Percentiles rank a stretch among this genome's conserved stretches.
Conservation (phyloP, 2,888 invertebrate species). For the Marasmarcha lunaedactyla region DNA sequence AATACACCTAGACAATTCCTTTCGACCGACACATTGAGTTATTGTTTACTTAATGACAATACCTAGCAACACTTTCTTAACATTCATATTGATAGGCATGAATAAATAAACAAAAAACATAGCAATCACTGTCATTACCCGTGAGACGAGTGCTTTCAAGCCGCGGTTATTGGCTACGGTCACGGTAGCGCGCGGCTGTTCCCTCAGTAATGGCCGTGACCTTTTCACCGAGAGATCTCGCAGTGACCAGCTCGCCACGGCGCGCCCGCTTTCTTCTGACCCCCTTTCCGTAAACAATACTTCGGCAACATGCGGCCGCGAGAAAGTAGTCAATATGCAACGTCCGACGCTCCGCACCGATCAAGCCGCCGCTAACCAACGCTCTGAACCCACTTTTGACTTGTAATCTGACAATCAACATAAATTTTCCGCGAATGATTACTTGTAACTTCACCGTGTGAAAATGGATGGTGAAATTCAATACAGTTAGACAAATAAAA, state of each 20-base stretch:
- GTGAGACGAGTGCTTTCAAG: too few species aligned
- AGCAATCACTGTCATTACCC: neutral
- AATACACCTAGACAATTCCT: too few species aligned
- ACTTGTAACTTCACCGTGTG: constrained; percentile 7
- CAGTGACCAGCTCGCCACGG: constrained; percentile 38
- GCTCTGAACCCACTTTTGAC: constrained; percentile 13
- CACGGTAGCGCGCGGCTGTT: constrained; percentile 33
- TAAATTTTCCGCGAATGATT: constrained; percentile 27
- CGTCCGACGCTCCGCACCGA: constrained; percentile 29
- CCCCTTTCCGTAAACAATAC: constrained; percentile 69
- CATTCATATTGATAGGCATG: constrained; percentile 4
- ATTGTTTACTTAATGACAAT: too few species aligned
- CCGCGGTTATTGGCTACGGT: constrained; percentile 16
- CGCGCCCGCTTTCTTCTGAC: constrained; percentile 63
- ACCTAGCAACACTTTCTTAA: too few species aligned
- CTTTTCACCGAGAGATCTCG: constrained; percentile 58
- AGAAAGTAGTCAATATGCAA: constrained; percentile 58
- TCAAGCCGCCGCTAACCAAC: constrained; percentile 27
- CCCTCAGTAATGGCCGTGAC: constrained; percentile 54
- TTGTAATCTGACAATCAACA: constrained; percentile 18
- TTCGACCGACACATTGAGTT: too few species aligned
- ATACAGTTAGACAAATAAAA: too few species aligned
- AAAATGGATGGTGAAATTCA: neutral
- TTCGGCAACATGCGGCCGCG: constrained; percentile 44
- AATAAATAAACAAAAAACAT: constrained; percentile 8